Evolutionary conservation across 2,888 invertebrate genomes (phyloP).

Genomic region (Caenorhabditis plicata): DNA sequence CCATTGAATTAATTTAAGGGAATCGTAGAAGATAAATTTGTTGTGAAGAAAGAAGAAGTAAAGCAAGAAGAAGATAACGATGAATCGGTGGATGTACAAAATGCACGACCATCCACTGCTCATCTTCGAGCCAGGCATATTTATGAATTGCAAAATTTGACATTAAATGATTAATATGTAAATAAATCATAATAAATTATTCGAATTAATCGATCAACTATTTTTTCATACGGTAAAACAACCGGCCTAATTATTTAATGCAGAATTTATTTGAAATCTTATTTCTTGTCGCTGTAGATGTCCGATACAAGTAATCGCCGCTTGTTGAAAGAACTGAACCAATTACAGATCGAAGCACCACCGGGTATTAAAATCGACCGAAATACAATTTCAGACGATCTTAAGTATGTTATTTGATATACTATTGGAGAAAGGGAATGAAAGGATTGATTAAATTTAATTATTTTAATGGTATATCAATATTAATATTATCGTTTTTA

Average conservation of each 20-base stretch:
- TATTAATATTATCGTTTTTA: no score
- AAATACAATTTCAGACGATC: conserved; percentile 32
- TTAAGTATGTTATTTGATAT: conserved; percentile 34
- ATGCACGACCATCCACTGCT: neutral
- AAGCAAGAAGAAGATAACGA: conserved; percentile 1
- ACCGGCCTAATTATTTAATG: neutral
- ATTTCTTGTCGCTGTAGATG: conserved; percentile 14
- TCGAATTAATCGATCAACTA: neutral
- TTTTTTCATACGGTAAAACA: neutral
- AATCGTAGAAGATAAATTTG: no score
- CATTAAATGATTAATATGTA: no score
- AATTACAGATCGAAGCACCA: conserved; percentile 62
- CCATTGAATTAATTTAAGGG: no score
- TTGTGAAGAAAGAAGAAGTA: neutral
- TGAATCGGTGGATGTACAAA: neutral
- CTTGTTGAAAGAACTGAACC: conserved; percentile 57
- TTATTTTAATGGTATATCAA: no score
- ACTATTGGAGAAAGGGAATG: no score
- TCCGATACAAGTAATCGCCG: conserved; percentile 42
- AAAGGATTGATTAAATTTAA: no score
- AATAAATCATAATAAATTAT: no score
- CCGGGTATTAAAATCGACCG: conserved; percentile 50
- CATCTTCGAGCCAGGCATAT: no score
- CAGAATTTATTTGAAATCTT: neutral
- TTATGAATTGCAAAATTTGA: no score